Evolutionary conservation across 2,888 invertebrate genomes (phyloP).

Genomic region (Phlogophora meticulosa): DNA sequence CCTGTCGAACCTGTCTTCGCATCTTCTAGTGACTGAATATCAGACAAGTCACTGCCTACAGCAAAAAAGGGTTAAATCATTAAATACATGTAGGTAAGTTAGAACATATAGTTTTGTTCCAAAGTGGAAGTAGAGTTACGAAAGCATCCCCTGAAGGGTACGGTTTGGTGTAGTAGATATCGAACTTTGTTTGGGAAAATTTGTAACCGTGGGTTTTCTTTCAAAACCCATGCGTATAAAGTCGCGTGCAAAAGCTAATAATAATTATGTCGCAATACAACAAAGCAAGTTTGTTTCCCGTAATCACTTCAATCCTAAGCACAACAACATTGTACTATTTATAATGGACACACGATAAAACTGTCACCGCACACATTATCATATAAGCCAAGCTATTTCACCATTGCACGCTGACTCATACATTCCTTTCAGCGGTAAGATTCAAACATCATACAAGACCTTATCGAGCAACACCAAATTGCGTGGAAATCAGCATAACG

Average conservation of each 20-base stretch:
- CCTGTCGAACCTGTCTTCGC: too few relatives aligned
- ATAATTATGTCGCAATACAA: constrained; percentile 10
- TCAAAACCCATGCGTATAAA: neutral
- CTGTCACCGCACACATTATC: constrained; percentile 26
- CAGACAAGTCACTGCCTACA: too few relatives aligned
- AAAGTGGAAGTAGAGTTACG: too few relatives aligned
- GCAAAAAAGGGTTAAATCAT: too few relatives aligned
- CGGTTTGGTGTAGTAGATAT: neutral
- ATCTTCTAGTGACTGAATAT: too few relatives aligned
- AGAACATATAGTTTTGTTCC: too few relatives aligned
- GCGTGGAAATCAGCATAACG: constrained; percentile 52
- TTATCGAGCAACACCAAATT: constrained; percentile 41
- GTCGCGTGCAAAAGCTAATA: neutral
- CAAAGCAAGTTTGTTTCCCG: constrained; percentile 20
- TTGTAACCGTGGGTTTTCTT: too few relatives aligned
- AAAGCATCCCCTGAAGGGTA: neutral
- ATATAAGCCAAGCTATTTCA: constrained; percentile 39
- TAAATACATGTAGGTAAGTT: too few relatives aligned
- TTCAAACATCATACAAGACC: constrained; percentile 20
- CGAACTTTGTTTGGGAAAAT: neutral
- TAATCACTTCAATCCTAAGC: constrained; percentile 13
- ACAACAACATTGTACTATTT: constrained; percentile 41
- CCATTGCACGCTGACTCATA: constrained; percentile 41
- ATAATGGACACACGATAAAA: constrained; percentile 32
- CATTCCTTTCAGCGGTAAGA: constrained; percentile 26